phyloP scores from a whole-genome alignment of 2,113 vertebrate species.

The Malurus melanocephalus region DNA sequence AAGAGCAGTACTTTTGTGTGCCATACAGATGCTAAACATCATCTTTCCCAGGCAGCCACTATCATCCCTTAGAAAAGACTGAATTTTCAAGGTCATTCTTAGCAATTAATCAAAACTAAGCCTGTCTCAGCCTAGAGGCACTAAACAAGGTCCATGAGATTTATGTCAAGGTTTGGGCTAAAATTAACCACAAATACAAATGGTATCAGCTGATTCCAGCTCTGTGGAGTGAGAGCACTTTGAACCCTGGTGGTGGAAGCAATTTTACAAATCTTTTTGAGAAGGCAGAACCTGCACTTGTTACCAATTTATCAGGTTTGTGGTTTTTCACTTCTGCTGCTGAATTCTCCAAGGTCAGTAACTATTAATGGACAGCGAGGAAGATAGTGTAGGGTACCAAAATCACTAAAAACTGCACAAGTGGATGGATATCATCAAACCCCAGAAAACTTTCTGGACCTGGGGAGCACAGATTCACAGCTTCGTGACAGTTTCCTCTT shows the following conservation, averaged over 20 bases:
- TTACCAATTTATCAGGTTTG: not conserved
- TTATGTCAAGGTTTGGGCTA: not conserved
- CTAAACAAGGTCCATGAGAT: not conserved
- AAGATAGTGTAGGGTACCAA: accelerated
- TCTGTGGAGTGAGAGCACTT: not conserved
- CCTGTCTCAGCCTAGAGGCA: not conserved
- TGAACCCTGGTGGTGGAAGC: not conserved
- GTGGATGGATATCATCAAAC: not conserved
- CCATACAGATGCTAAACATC: not conserved
- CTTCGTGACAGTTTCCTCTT: not conserved
- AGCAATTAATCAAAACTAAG: not conserved
- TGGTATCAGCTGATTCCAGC: not conserved
- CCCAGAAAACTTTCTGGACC: not conserved
- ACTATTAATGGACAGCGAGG: not conserved
- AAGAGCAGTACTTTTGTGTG: not conserved
- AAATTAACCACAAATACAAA: not conserved
- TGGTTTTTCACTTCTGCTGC: not conserved
- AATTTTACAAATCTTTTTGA: not conserved
- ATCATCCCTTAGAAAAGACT: not conserved
- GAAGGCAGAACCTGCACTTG: not conserved
- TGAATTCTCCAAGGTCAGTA: not conserved
- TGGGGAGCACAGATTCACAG: not conserved
- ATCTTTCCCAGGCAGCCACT: not conserved
- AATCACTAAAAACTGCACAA: not conserved
- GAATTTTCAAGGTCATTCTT: not conserved